Conservation (phyloP, 2,888 invertebrate genomes). For the Thecocarcelia acutangulata region DNA sequence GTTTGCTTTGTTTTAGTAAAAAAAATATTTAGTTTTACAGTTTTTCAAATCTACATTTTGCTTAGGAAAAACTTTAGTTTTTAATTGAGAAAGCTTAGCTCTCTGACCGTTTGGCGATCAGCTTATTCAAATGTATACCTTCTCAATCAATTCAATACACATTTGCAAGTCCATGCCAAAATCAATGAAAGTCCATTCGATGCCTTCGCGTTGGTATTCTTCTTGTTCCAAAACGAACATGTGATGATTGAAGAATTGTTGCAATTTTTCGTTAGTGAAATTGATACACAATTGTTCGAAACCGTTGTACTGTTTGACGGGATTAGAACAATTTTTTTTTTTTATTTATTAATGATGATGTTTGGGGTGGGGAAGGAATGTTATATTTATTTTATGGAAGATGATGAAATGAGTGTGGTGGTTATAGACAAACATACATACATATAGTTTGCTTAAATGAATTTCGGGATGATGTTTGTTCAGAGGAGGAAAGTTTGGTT, state of each 20-base stretch:
- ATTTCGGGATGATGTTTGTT: not conserved
- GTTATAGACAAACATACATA: conserved; percentile 7
- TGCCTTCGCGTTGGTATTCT: conserved; percentile 94
- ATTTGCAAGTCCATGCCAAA: conserved; percentile 94
- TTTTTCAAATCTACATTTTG: conserved; percentile 30
- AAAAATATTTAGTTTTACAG: not conserved
- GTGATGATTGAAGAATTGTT: conserved; percentile 97
- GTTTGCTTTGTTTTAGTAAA: conserved; percentile 49
- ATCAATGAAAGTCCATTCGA: conserved; percentile 96
- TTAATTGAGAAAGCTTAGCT: conserved; percentile 34
- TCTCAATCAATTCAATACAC: conserved; percentile 90
- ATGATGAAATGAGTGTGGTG: conserved; percentile 50
- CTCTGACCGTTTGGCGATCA: conserved; percentile 31
- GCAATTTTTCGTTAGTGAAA: conserved; percentile 96
- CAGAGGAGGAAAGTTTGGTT: not conserved
- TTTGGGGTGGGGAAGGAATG: conserved; percentile 42
- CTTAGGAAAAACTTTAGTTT: conserved; percentile 30
- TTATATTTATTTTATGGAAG: conserved; percentile 18
- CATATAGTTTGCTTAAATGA: not conserved
- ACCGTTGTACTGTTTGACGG: conserved; percentile 87
- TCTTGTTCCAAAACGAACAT: conserved; percentile 97
- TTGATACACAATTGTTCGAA: conserved; percentile 97
- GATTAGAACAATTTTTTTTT: conserved; percentile 81
- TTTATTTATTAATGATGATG: conserved; percentile 52
- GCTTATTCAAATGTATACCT: conserved; percentile 82